phyloP scores from a whole-genome alignment of 2,888 invertebrate species.

The Ceramica pisi region DNA sequence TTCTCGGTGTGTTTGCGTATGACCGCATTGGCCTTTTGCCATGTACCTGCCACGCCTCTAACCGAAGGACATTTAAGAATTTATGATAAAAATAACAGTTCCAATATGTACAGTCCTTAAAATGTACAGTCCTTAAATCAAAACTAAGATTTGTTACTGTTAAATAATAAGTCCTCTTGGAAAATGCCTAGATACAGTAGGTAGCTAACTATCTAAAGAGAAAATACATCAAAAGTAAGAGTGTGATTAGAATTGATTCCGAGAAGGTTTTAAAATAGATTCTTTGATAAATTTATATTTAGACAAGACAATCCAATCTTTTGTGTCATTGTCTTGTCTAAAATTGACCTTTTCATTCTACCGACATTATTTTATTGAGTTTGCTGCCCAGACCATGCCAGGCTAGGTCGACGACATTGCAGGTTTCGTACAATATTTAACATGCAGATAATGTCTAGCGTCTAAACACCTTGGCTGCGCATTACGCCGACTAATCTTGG shows the following conservation, averaged over 20 bases:
- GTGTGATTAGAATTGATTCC: constrained; percentile 10
- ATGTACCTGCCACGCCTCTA: constrained; percentile 14
- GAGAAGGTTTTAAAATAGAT: neutral
- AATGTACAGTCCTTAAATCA: neutral
- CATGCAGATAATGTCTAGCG: constrained; percentile 56
- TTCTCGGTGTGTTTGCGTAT: neutral
- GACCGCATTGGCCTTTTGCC: constrained; percentile 9
- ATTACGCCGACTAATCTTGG: constrained; percentile 74
- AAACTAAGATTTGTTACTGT: neutral
- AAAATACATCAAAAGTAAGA: constrained; percentile 6
- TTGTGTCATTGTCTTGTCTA: constrained; percentile 8
- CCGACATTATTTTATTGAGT: constrained; percentile 37
- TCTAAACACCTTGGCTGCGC: constrained; percentile 60
- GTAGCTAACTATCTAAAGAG: neutral
- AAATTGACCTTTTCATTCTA: constrained; percentile 33
- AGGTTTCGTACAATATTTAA: constrained; percentile 51
- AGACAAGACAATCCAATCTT: constrained; percentile 8
- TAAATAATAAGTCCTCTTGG: neutral
- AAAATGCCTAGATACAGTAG: neutral
- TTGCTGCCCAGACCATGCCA: constrained; percentile 14
- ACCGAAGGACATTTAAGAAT: constrained; percentile 5
- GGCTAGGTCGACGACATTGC: constrained; percentile 36
- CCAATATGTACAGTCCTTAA: neutral
- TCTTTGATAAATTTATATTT: neutral
- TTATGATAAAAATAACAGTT: neutral